Base-by-base conservation (phyloP, 2,888 invertebrate species). In the Morpho helenor region DNA sequence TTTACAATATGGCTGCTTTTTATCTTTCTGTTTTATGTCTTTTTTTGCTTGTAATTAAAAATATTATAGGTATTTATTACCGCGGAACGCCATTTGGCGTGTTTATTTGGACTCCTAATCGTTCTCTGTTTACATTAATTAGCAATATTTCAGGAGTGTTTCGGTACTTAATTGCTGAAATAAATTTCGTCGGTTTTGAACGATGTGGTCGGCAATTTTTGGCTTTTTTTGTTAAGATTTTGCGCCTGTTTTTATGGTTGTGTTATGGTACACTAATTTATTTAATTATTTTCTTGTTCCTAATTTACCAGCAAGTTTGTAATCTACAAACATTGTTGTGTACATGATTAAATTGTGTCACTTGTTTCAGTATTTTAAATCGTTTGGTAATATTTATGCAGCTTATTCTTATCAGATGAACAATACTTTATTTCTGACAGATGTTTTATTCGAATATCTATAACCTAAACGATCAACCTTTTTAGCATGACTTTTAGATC, bases 1-100 rank as follows among this genome's bases (percentile, higher is more conserved):
- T 85, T 84, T 81, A 78, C 87, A 88, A 85, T 84, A 84, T 83
- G 85, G 82, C 81, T 76, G 68, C 68, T 79, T 82, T 83, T 87
- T 86, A 87, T 88, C 82, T 81, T 71, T 70, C 72, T 84, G 88
- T 72, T 82, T 86, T 81, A 85, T 87, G 87, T 88, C 85, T 79
- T 84, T 87, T 83, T 84, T 84, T 77, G 73, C 69, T 69, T 70
- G 87, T 87, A 90, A 89, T 89, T 88, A 87, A 86, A 89, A 90
- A 84, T 86, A 87, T 88, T 87, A 87, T 84, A 87, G 82, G 84
- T 89, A 89, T 87, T 90, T 89, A 90, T 87, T 84, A 82, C 85
- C 67, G 66, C 71, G 73, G 78, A 74, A 73, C 75, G 79, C 86
- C 84, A 84, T 88, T 88, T 79, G 68, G 81, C 72, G 74, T 84